These are phyloP conservation scores for Emmelina monodactyla DNA, from an alignment of 2,888 invertebrate species.

Conservation along the genomic window DNA sequence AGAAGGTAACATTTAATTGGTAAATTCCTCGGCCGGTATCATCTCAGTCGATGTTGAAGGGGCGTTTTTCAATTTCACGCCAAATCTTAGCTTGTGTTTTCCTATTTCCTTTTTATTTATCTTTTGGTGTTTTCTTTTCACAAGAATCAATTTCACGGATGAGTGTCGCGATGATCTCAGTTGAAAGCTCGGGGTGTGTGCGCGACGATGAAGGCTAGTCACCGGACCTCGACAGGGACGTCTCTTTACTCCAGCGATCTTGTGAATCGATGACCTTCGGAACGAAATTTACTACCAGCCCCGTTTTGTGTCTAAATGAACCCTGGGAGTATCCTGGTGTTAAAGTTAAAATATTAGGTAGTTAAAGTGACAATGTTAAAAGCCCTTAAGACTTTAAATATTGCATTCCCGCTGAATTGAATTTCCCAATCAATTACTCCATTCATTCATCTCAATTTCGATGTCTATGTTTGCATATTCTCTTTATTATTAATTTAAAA, in stretches of 20 bases:
- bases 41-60: constrained; percentile 30
- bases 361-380: too few relatives aligned
- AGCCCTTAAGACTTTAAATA: too few relatives aligned
- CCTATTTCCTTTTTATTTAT: constrained; percentile 67
- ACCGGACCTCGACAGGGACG: constrained; percentile 18
- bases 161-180: constrained; percentile 63
- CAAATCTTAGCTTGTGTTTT: constrained; percentile 67
- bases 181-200: constrained; percentile 49
- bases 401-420: too few relatives aligned
- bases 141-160: constrained; percentile 67
- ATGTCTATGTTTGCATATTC: too few relatives aligned
- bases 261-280: not conserved
- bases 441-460: too few relatives aligned
- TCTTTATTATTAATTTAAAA: too few relatives aligned
- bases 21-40: constrained; percentile 51
- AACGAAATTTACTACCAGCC: too few relatives aligned
- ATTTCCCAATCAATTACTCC: too few relatives aligned
- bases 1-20: constrained; percentile 44
- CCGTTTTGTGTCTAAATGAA: too few relatives aligned
- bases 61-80: constrained; percentile 65
- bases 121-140: constrained; percentile 64
- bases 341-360: too few relatives aligned
- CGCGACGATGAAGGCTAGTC: constrained; percentile 36
- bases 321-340: too few relatives aligned
- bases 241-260: constrained; percentile 17